Conservation (phyloP, 2,888 invertebrate species). For the Leistus spinibarbis region DNA sequence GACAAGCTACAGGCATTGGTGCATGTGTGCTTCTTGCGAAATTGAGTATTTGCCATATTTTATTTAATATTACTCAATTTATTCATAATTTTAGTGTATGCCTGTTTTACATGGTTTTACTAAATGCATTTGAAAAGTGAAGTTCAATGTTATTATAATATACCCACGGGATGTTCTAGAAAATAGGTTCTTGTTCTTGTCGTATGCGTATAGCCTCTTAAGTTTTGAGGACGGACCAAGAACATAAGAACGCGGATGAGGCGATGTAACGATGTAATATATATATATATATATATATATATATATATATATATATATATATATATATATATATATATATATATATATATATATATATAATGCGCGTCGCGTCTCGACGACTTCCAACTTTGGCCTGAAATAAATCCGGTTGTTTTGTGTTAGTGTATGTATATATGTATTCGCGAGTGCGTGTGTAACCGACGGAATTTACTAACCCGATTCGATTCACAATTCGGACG, state of each 20-base stretch:
- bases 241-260: neutral
- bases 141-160: no score
- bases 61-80: no score
- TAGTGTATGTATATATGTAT: neutral
- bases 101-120: no score
- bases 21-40: no score
- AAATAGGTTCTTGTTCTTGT: no score
- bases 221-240: neutral
- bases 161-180: no score
- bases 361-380: neutral
- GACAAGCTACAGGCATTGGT: no score
- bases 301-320: neutral
- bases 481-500: neutral
- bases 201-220: no score
- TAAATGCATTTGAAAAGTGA: no score
- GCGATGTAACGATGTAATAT: neutral
- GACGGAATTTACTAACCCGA: neutral
- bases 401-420: neutral
- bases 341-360: neutral
- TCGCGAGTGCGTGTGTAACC: neutral
- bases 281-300: neutral
- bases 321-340: neutral
- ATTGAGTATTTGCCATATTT: no score
- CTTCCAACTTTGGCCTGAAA: neutral
- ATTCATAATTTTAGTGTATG: no score